Conservation (phyloP, 2,888 invertebrate genomes). For the Cantharis nigra region DNA sequence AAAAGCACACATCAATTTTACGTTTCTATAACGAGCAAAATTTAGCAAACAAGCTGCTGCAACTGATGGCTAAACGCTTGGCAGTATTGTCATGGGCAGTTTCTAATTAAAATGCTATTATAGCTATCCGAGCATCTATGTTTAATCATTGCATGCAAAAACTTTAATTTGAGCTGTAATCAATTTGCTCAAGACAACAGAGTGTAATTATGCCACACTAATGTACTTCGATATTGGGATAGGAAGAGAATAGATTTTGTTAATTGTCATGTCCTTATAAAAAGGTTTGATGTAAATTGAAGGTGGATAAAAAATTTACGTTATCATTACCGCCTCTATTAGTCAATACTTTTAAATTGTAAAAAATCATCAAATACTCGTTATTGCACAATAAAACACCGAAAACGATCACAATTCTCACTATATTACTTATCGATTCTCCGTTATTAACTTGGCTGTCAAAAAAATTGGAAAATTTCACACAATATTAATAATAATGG, state of each 20-base stretch:
- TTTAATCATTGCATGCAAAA: conserved; percentile 52
- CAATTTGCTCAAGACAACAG: conserved; percentile 56
- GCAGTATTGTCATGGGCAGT: conserved; percentile 36
- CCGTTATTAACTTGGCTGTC: not conserved
- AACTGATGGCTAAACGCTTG: conserved; percentile 33
- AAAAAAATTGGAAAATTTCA: not conserved
- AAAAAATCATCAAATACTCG: not conserved
- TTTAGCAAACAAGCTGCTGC: conserved; percentile 15
- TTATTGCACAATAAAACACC: not conserved
- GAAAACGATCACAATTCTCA: not conserved
- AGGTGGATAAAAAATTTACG: not conserved
- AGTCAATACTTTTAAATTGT: not conserved
- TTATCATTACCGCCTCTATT: not conserved
- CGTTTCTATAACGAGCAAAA: conserved; percentile 3
- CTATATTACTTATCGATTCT: not conserved
- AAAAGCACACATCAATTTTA: not conserved
- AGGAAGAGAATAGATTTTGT: conserved; percentile 8
- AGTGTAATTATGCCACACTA: conserved; percentile 47
- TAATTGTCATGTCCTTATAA: not conserved
- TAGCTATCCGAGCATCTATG: conserved; percentile 41
- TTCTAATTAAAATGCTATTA: conserved; percentile 52
- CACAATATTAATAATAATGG: not conserved
- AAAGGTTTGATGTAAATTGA: not conserved
- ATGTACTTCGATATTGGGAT: conserved; percentile 28
- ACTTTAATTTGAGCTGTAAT: conserved; percentile 55